A percentile compares a stretch with the other conserved stretches of the same genome.
Conservation (phyloP, 2,113 vertebrate species). For the Antigone vipio region DNA sequence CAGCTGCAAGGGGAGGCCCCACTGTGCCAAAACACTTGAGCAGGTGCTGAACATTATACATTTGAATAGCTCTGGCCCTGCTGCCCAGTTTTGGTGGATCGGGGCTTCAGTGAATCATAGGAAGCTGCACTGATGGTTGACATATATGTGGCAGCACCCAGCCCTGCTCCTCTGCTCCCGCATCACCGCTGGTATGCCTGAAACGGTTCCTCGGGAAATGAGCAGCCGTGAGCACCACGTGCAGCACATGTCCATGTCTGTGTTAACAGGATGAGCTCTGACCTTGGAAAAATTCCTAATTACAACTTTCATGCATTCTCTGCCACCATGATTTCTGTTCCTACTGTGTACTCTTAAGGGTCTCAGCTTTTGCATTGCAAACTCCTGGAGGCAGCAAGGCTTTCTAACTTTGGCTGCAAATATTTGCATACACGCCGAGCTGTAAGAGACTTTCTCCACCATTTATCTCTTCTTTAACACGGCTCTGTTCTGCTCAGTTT, state of each 20-base stretch:
- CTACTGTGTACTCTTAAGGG: background rate
- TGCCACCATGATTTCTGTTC: background rate
- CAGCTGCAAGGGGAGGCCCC: background rate
- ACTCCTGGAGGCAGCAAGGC: background rate
- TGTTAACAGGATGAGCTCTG: background rate
- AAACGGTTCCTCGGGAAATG: background rate
- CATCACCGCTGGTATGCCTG: rapidly evolving
- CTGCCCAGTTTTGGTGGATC: background rate
- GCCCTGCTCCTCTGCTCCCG: background rate
- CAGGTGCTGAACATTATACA: background rate
- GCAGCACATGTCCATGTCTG: rapidly evolving
- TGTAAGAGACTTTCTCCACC: background rate
- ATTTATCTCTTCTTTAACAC: background rate
- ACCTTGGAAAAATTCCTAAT: background rate
- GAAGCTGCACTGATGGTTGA: background rate
- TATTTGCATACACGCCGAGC: background rate
- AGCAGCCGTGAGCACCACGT: rapidly evolving
- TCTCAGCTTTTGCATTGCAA: background rate
- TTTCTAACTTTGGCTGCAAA: constrained; percentile 15
- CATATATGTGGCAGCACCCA: background rate
- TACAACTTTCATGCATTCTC: background rate
- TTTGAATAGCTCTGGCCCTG: background rate
- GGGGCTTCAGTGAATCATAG: background rate
- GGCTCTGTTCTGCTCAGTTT: background rate
- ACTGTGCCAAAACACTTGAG: background rate